Evolutionary conservation across 2,888 invertebrate genomes (phyloP).

Genomic region (Caenorhabditis sp.): DNA sequence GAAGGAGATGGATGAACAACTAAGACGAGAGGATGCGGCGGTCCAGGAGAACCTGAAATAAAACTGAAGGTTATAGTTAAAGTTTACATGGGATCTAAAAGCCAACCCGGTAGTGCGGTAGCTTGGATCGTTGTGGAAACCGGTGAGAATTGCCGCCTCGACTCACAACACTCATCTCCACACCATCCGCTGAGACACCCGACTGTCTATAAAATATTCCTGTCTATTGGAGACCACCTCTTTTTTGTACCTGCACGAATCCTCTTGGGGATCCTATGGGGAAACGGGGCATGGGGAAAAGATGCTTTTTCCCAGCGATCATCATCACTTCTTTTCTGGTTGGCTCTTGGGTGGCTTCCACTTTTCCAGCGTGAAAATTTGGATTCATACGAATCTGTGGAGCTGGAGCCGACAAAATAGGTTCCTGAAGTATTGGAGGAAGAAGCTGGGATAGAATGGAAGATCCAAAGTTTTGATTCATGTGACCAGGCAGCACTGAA

Average conservation of each 20-base stretch:
- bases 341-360: slow-evolving; percentile 1
- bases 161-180: slow-evolving; percentile 54
- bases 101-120: slow-evolving; percentile 55
- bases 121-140: slow-evolving; percentile 57
- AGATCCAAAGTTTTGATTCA: slow-evolving; percentile 22
- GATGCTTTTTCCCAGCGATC: slow-evolving; percentile 25
- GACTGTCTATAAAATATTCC: slow-evolving; percentile 2
- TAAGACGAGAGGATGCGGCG: slow-evolving; percentile 56
- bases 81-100: too few species aligned
- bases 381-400: slow-evolving; percentile 11
- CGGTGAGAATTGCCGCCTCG: slow-evolving; percentile 14
- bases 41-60: slow-evolving; percentile 50
- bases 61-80: neutral
- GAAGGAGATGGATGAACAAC: slow-evolving; percentile 55
- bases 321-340: slow-evolving; percentile 50
- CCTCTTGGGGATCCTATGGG: slow-evolving; percentile 11
- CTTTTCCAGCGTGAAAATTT: neutral
- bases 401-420: neutral
- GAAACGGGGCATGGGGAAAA: slow-evolving; percentile 40
- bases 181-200: slow-evolving; percentile 51
- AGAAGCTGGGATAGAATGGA: slow-evolving; percentile 30
- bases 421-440: slow-evolving; percentile 22
- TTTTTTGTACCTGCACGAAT: slow-evolving; percentile 41
- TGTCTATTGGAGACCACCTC: neutral
- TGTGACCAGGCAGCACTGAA: slow-evolving; percentile 29